A percentile compares a stretch with the other conserved stretches of the same genome.
Evolutionary conservation across 2,113 vertebrate species (phyloP).

Genomic region (Fregata magnificens): DNA sequence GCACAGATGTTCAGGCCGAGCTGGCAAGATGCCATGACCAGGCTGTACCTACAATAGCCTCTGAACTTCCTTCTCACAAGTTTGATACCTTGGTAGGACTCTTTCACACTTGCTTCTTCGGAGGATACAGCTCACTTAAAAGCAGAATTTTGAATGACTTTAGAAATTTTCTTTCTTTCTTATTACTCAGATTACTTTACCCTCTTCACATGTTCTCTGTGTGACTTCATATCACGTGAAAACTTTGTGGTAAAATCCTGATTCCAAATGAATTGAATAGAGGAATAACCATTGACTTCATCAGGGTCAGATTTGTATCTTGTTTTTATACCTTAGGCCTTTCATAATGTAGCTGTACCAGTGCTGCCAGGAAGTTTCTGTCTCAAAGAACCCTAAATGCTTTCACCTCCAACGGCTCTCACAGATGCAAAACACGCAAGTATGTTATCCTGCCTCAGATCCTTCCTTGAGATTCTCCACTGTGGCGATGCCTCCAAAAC

Average conservation of each 20-base stretch:
- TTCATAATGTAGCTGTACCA: not conserved
- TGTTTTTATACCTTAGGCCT: not conserved
- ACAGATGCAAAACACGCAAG: not conserved
- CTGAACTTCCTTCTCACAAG: not conserved
- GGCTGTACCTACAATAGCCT: not conserved
- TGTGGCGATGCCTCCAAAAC: not conserved
- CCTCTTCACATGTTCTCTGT: not conserved
- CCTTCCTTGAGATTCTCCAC: not conserved
- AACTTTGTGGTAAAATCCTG: not conserved
- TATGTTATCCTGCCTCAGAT: not conserved
- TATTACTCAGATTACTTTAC: not conserved
- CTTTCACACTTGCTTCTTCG: not conserved
- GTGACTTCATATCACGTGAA: not conserved
- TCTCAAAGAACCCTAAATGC: not conserved
- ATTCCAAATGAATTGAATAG: not conserved
- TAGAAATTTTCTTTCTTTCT: not conserved
- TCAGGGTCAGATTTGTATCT: not conserved
- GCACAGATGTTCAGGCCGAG: not conserved
- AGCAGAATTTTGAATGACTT: not conserved
- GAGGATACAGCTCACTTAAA: not conserved
- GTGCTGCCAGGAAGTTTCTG: not conserved
- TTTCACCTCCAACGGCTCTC: not conserved
- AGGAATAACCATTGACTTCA: not conserved
- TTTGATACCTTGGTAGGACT: not conserved
- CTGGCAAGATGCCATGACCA: not conserved